Conservation (phyloP, 2,113 vertebrate species). For the Ciconia maguari region DNA sequence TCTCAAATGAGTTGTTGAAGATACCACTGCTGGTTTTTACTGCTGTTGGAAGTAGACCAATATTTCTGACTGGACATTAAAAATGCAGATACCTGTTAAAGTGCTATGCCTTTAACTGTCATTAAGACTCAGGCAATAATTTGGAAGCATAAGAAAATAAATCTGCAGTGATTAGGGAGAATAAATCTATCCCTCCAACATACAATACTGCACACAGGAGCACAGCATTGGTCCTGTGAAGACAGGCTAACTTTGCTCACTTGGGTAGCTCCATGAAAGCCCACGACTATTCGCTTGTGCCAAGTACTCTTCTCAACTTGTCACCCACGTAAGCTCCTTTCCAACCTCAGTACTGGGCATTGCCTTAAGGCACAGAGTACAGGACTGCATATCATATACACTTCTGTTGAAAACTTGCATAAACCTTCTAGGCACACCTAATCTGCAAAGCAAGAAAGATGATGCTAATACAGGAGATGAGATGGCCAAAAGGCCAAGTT, state of each 20-base stretch:
- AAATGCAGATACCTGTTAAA: not conserved
- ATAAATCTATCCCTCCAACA: not conserved
- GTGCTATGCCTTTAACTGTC: not conserved
- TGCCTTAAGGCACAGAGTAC: not conserved
- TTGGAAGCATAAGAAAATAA: not conserved
- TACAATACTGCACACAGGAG: not conserved
- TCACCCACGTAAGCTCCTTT: not conserved
- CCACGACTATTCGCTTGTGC: not conserved
- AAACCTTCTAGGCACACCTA: not conserved
- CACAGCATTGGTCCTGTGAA: not conserved
- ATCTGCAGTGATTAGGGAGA: not conserved
- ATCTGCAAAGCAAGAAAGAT: not conserved
- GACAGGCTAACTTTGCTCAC: not conserved
- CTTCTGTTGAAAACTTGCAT: not conserved
- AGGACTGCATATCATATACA: fast-evolving
- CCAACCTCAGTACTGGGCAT: not conserved
- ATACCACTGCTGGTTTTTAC: not conserved
- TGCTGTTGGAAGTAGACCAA: not conserved
- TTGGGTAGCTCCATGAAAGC: not conserved
- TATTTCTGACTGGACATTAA: not conserved
- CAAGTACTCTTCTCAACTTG: not conserved
- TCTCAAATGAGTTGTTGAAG: not conserved
- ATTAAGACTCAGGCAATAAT: not conserved
- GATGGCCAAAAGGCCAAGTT: not conserved
- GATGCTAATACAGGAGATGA: not conserved